Conservation (phyloP, 2,888 invertebrate genomes). For the Polydrusus pterygomalis region DNA sequence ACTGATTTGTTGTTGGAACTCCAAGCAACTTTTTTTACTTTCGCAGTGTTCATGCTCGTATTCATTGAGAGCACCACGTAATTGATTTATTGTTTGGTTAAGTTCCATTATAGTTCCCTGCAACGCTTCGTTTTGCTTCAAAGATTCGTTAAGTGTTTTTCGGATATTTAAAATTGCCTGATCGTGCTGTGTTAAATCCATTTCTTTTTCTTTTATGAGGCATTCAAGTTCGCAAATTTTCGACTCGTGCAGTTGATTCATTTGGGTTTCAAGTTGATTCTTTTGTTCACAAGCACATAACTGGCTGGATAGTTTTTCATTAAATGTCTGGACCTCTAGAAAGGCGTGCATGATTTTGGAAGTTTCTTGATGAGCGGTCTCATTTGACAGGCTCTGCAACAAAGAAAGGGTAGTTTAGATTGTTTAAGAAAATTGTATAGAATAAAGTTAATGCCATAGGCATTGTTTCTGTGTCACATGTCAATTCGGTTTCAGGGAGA, state of each 20-base stretch:
- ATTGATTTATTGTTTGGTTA: slow-evolving; percentile 59
- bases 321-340: slow-evolving; percentile 60
- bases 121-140: slow-evolving; percentile 65
- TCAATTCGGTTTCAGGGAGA: too few species aligned
- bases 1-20: slow-evolving; percentile 58
- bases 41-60: slow-evolving; percentile 59
- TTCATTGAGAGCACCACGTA: slow-evolving; percentile 58
- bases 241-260: slow-evolving; percentile 62
- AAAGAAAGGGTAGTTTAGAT: slow-evolving; percentile 26
- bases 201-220: slow-evolving; percentile 63
- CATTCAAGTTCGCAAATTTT: slow-evolving; percentile 66
- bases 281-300: slow-evolving; percentile 62
- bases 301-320: slow-evolving; percentile 61
- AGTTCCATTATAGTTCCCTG: slow-evolving; percentile 60
- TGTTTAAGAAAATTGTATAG: too few species aligned
- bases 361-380: slow-evolving; percentile 62
- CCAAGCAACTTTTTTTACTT: slow-evolving; percentile 55
- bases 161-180: slow-evolving; percentile 67
- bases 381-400: slow-evolving; percentile 64
- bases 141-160: slow-evolving; percentile 67
- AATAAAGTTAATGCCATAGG: too few species aligned
- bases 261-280: slow-evolving; percentile 61
- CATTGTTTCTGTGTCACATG: too few species aligned
- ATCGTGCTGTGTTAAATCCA: slow-evolving; percentile 62
- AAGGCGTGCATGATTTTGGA: slow-evolving; percentile 61